Percentiles rank a stretch among this genome's conserved stretches.
These are phyloP conservation scores for Aphidoletes aphidimyza DNA, from an alignment of 2,888 invertebrate species.

Conservation along the genomic window DNA sequence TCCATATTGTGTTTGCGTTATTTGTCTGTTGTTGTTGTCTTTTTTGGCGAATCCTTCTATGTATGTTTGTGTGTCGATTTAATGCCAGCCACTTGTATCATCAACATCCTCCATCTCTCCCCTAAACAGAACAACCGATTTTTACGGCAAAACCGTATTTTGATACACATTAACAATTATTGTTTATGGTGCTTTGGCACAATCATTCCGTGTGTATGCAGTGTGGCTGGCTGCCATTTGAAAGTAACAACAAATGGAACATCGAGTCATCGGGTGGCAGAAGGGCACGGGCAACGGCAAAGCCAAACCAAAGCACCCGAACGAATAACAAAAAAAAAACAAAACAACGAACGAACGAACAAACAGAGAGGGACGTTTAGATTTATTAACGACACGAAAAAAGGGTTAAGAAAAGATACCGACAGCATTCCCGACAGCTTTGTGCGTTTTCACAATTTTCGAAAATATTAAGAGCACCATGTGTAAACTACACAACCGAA, in stretches of 20 bases:
- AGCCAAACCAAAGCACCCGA: too few relatives aligned
- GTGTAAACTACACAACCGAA: neutral
- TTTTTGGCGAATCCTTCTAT: neutral
- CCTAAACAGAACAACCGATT: neutral
- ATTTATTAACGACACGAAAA: conserved; percentile 64
- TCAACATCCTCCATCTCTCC: neutral
- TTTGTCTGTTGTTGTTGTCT: neutral
- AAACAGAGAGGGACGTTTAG: conserved; percentile 61
- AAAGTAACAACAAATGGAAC: too few relatives aligned
- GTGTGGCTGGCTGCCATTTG: neutral
- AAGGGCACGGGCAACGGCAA: too few relatives aligned
- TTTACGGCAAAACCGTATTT: conserved; percentile 1
- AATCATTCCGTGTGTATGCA: neutral
- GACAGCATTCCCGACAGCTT: conserved; percentile 53
- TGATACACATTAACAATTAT: conserved; percentile 31
- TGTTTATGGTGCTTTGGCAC: conserved; percentile 28
- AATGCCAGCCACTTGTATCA: neutral
- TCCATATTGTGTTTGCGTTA: too few relatives aligned
- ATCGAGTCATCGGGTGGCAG: too few relatives aligned
- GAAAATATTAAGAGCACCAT: neutral
- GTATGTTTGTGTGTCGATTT: neutral
- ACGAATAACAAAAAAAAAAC: too few relatives aligned
- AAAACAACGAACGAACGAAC: neutral
- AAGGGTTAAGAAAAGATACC: conserved; percentile 57
- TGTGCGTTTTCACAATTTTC: neutral